Conservation (phyloP, 2,113 vertebrate species). For the Dendrocopos noguchii region DNA sequence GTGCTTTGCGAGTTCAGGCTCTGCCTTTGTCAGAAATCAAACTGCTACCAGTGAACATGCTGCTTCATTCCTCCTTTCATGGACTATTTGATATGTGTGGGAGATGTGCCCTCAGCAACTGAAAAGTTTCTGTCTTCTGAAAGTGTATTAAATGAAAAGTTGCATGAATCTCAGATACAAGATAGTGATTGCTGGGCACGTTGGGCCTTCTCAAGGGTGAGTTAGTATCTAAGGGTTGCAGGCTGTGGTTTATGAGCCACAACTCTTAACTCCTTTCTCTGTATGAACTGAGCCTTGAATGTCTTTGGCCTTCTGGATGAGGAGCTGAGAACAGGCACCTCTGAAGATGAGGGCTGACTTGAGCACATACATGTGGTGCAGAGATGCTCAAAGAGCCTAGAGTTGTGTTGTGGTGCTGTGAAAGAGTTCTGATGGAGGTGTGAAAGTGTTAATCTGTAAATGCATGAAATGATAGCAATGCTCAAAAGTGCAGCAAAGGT, state of each 20-base stretch:
- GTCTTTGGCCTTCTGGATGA: not conserved
- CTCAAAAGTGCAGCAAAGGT: not conserved
- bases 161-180: conserved; percentile 23
- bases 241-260: conserved; percentile 20
- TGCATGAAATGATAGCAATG: not conserved
- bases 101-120: not conserved
- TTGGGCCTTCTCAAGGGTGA: conserved; percentile 19
- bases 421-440: not conserved
- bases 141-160: not conserved
- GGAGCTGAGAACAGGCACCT: not conserved
- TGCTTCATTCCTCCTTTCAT: not conserved
- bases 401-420: rapidly evolving
- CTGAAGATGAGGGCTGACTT: not conserved
- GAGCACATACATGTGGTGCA: not conserved
- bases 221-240: conserved; percentile 6
- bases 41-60: not conserved
- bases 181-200: conserved; percentile 23
- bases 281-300: not conserved
- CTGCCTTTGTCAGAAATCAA: not conserved
- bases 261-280: not conserved
- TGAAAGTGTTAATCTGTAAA: not conserved
- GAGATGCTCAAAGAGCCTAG: not conserved
- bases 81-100: conserved; percentile 1
- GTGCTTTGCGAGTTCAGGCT: not conserved
- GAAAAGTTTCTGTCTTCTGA: not conserved